A percentile compares a stretch with the other conserved stretches of the same genome.
These are phyloP conservation scores for Apodemus speciosus DNA, from an alignment of 2,113 vertebrate genomes.

Conservation along the genomic window DNA sequence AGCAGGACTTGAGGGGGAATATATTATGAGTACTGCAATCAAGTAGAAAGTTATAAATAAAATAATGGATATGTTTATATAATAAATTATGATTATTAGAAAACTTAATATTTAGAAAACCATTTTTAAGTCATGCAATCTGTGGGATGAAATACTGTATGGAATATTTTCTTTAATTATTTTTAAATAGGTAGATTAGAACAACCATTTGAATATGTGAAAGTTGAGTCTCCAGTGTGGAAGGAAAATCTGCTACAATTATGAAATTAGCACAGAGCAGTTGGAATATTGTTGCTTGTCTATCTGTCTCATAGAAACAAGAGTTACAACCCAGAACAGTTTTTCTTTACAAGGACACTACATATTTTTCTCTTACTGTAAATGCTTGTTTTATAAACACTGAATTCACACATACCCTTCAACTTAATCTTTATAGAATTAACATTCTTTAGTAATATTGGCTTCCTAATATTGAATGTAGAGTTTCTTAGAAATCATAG, in stretches of 20 bases:
- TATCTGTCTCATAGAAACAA: neutral
- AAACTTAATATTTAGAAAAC: neutral
- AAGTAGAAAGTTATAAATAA: neutral
- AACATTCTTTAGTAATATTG: neutral
- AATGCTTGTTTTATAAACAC: neutral
- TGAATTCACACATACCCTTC: neutral
- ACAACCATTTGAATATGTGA: neutral
- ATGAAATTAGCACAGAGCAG: neutral
- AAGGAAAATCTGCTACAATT: neutral
- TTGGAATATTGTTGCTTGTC: neutral
- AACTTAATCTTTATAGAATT: neutral
- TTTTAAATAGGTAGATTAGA: neutral
- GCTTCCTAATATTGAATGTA: slow-evolving; percentile 2
- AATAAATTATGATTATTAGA: neutral
- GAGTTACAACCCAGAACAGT: neutral
- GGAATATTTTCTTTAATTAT: neutral
- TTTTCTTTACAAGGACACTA: neutral
- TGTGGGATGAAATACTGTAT: neutral
- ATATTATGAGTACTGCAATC: rapidly evolving
- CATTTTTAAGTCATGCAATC: neutral
- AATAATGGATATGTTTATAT: neutral
- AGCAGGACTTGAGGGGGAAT: rapidly evolving
- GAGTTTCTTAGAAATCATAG: slow-evolving; percentile 17
- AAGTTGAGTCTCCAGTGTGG: neutral
- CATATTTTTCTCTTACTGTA: slow-evolving; percentile 22